phyloP scores from a whole-genome alignment of 2,113 vertebrate genomes.

The Phoenicopterus ruber region DNA sequence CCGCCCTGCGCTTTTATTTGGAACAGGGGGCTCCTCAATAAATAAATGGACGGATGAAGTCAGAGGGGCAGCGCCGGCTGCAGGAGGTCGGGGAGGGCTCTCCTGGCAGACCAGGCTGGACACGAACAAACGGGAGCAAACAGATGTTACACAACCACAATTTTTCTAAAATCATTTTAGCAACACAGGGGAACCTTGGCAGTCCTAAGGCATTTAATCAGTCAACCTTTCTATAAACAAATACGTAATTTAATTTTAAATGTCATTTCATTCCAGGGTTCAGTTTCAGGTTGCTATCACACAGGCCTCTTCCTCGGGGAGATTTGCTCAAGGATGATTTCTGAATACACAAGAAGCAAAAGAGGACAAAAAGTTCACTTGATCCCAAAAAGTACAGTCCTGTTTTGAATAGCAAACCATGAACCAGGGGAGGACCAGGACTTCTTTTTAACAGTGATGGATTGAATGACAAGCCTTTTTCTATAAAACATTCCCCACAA shows the following conservation, averaged over 20 bases:
- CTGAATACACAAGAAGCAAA: not conserved
- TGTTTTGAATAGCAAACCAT: not conserved
- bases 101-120: not conserved
- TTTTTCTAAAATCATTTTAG: not conserved
- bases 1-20: not conserved
- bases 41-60: conserved; percentile 6
- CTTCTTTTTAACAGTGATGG: not conserved
- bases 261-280: not conserved
- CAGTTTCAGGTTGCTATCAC: not conserved
- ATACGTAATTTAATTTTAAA: conserved; percentile 11
- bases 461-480: not conserved
- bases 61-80: conserved; percentile 32
- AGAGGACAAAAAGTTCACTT: not conserved
- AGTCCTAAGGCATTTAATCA: conserved; percentile 26
- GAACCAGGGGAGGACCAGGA: not conserved
- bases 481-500: not conserved
- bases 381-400: not conserved
- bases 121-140: not conserved
- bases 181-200: not conserved
- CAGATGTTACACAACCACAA: not conserved
- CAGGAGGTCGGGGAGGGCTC: not conserved
- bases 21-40: not conserved
- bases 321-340: not conserved
- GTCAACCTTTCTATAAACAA: conserved; percentile 51
- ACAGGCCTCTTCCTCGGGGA: not conserved